Base-by-base conservation (phyloP, 1,140 invertebrate species). In the Drosophila sp. region DNA sequence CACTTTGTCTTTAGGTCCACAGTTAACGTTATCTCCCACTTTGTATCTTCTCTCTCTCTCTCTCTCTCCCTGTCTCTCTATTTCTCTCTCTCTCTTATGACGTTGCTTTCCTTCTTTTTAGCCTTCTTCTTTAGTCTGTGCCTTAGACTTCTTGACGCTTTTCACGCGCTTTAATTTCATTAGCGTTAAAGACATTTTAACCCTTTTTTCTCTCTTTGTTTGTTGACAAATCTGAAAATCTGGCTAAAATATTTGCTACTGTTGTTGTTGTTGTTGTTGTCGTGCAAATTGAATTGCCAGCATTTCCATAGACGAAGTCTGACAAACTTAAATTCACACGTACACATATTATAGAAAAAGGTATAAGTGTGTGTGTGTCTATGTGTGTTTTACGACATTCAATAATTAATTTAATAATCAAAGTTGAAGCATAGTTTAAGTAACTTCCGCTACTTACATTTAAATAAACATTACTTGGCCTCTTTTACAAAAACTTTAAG, bases 141-240 rank as follows among this genome's bases (percentile, higher is more conserved):
- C 9, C 36, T 14, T 34, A 48, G 13, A 34, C 46, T 51, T 50
- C 11, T 51, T 50, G 43, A 57, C 51, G 34, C 70, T 73, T 63
- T 63, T 73, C 29, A 76, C 63, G 69, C 62, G 57, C 62, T 86
- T 80, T 87, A 87, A 86, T 87, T 86, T 81, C 82, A 86, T 86
- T 86, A 86, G 72, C 73, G 65, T 64, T 69, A 63, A 87, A 46
- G 58, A 78, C 61, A 69, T 54, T 48, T 63, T 59, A 58, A 59
- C 43, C 59, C 29, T 51, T 53, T 72, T 38, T 21, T 34, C n/a
- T 13, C 7, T 9, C 41, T 18, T 14, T 57, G 21, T 16, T 43
- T 67, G 29, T 38, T 71, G 27, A 45, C 18, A 65, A 56, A 46
- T 67, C 41, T 40, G 40, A 50, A 64, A 81, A 80, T 59, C 65